These are phyloP conservation scores for Phylloscopus whistleri DNA, from an alignment of 2,113 vertebrate genomes.

Conservation along the genomic window DNA sequence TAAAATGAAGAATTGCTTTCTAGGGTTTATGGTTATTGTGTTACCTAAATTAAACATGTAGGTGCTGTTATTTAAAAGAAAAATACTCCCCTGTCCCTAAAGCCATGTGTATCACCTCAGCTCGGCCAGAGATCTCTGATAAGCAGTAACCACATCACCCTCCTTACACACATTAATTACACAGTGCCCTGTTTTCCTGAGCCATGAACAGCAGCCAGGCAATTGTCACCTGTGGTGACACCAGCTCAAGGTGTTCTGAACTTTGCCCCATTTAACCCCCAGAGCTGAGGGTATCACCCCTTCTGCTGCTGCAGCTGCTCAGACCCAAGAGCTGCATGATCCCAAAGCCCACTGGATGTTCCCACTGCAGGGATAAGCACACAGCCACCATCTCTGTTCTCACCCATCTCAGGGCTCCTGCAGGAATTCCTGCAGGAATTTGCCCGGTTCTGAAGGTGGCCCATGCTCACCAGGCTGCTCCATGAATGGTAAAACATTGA, in stretches of 20 bases:
- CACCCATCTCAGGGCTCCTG: background rate
- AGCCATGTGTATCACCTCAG: background rate
- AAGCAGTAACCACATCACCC: background rate
- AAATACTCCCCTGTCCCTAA: background rate
- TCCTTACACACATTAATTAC: background rate
- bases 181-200: background rate
- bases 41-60: conserved; percentile 7
- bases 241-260: background rate
- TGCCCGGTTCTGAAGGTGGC: fast-evolving
- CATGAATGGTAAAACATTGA: background rate
- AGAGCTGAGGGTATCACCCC: background rate
- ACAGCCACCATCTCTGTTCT: background rate
- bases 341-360: fast-evolving
- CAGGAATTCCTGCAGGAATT: background rate
- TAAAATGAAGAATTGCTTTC: conserved; percentile 19
- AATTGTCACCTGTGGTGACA: background rate
- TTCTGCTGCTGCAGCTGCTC: background rate
- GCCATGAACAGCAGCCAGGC: background rate
- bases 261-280: background rate
- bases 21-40: background rate
- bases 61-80: conserved; percentile 29
- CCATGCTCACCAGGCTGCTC: background rate
- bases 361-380: background rate
- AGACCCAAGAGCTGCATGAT: fast-evolving
- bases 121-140: background rate